Conservation (phyloP, 92 coral and sea anemone species). For the Virgularia gustaviana region DNA sequence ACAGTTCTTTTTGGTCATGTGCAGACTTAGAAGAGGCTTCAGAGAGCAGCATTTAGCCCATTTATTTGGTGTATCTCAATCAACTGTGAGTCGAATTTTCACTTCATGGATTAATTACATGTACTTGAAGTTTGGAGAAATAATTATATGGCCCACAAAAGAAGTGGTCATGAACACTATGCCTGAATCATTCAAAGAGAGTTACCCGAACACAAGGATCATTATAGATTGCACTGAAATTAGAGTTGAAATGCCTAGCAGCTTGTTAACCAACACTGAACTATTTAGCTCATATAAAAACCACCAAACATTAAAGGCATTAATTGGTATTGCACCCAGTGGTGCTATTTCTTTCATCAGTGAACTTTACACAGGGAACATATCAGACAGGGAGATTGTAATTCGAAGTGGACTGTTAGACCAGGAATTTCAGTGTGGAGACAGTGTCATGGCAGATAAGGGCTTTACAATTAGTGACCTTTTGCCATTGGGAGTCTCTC, state of each 20-base stretch:
- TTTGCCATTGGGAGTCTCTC: conserved; percentile 47
- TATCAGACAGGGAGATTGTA: conserved; percentile 60
- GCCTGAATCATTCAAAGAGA: conserved; percentile 51
- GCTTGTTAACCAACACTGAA: conserved; percentile 48
- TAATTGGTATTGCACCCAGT: conserved; percentile 57
- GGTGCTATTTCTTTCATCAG: conserved; percentile 53
- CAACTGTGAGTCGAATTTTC: conserved; percentile 46
- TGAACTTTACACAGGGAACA: conserved; percentile 50
- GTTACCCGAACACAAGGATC: conserved; percentile 33
- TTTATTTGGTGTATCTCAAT: conserved; percentile 38
- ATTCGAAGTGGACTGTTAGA: conserved; percentile 45
- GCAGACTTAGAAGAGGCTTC: conserved; percentile 48
- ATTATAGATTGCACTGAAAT: conserved; percentile 56
- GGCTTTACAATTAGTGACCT: conserved; percentile 50
- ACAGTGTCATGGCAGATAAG: conserved; percentile 58
- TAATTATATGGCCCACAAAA: conserved; percentile 5
- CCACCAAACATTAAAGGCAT: conserved; percentile 54
- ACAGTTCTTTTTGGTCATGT: conserved; percentile 41
- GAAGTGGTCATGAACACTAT: conserved; percentile 20
- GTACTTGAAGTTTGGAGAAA: conserved; percentile 34
- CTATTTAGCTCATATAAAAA: conserved; percentile 57
- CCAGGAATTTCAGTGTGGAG: conserved; percentile 47
- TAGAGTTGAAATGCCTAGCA: conserved; percentile 53
- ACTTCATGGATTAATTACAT: conserved; percentile 56
- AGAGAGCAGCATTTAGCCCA: conserved; percentile 51